Conservation (phyloP, 2,888 invertebrate species). For the Lithophane socia region DNA sequence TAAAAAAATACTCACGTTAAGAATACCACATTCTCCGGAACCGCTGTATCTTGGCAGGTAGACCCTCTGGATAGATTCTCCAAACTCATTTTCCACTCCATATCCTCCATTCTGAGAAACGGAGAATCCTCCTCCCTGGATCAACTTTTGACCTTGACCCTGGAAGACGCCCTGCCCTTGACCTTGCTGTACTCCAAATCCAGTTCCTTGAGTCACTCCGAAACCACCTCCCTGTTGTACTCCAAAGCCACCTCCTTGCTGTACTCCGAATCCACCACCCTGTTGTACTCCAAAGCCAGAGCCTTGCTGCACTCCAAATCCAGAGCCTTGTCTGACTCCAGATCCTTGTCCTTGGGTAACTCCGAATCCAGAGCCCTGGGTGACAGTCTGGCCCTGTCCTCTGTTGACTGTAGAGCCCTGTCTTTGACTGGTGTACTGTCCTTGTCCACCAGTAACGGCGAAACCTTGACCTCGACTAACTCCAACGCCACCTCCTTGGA, state of each 20-base stretch:
- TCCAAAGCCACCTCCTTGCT: conserved; percentile 47
- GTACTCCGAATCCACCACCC: conserved; percentile 54
- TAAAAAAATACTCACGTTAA: conserved; percentile 80
- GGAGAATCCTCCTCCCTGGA: conserved; percentile 62
- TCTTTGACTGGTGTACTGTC: conserved; percentile 40
- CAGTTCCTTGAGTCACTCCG: conserved; percentile 24
- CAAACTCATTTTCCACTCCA: conserved; percentile 65
- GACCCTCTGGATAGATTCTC: conserved; percentile 56
- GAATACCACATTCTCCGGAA: conserved; percentile 77
- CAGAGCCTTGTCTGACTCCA: conserved; percentile 29
- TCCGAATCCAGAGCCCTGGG: conserved; percentile 38
- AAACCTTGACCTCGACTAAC: conserved; percentile 40
- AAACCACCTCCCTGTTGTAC: conserved; percentile 42
- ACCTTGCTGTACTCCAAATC: conserved; percentile 42
- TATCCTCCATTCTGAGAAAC: conserved; percentile 72
- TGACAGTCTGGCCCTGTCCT: conserved; percentile 6
- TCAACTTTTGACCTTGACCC: conserved; percentile 64
- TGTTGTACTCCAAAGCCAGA: conserved; percentile 46
- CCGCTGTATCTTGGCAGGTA: conserved; percentile 50
- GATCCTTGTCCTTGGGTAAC: conserved; percentile 47
- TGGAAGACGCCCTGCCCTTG: conserved; percentile 27
- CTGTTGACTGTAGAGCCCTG: not conserved
- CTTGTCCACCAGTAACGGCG: conserved; percentile 42
- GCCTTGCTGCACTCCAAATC: conserved; percentile 52
- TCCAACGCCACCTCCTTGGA: conserved; percentile 49